Conservation (phyloP, 2,888 invertebrate genomes). For the Smittia aterrima region DNA sequence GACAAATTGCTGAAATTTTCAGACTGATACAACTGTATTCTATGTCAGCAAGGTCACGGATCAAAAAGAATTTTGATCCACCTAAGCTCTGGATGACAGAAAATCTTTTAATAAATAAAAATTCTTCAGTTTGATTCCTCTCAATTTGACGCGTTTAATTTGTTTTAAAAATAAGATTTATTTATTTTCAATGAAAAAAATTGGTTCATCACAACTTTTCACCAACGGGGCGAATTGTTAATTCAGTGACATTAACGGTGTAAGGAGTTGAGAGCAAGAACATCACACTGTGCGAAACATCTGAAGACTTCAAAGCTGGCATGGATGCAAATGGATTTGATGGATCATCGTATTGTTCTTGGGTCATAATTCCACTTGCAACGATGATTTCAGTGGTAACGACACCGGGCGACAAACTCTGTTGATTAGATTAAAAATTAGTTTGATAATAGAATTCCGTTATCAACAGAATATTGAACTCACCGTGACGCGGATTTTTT, state of each 20-base stretch:
- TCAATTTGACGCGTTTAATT: too few species aligned
- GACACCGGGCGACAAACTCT: slow-evolving; percentile 55
- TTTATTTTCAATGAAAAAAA: too few species aligned
- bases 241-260: slow-evolving; percentile 50
- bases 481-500: slow-evolving; percentile 52
- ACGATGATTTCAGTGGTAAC: slow-evolving; percentile 54
- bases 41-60: too few species aligned
- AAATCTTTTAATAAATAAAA: too few species aligned
- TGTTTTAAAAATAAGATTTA: too few species aligned
- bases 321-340: background rate
- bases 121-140: too few species aligned
- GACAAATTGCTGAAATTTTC: too few species aligned
- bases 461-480: slow-evolving; percentile 42
- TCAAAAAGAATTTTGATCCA: too few species aligned
- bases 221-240: slow-evolving; percentile 46
- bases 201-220: too few species aligned
- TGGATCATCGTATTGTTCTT: background rate
- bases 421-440: too few species aligned
- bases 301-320: background rate
- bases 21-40: too few species aligned
- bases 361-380: slow-evolving; percentile 44
- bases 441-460: background rate
- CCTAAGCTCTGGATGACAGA: too few species aligned
- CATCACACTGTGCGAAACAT: slow-evolving; percentile 48
- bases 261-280: slow-evolving; percentile 50